Conservation (phyloP, 2,113 vertebrate genomes). For the Lophura nycthemera region DNA sequence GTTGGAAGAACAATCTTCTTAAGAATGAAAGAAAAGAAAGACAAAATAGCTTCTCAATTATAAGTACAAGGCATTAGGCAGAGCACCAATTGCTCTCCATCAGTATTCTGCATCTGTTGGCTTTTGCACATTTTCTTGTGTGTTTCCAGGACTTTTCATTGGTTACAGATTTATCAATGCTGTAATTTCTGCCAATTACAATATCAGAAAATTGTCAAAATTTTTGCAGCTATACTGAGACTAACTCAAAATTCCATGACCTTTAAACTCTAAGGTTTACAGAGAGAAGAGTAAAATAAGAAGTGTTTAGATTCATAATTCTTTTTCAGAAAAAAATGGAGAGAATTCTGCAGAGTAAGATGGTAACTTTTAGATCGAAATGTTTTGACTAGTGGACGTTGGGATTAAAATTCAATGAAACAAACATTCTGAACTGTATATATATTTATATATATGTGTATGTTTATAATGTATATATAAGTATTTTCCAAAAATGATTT, state of each 20-base stretch:
- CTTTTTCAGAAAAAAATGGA: neutral
- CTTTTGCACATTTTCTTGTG: neutral
- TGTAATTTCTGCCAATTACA: neutral
- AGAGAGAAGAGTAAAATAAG: neutral
- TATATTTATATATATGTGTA: too few relatives aligned
- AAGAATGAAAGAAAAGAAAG: conserved; percentile 44
- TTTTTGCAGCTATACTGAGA: neutral
- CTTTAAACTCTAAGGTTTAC: neutral
- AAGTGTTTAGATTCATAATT: neutral
- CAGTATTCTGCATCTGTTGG: conserved; percentile 41
- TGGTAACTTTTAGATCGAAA: neutral
- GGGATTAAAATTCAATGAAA: neutral
- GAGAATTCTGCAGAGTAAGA: neutral
- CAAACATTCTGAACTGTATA: neutral
- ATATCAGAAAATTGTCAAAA: conserved; percentile 7
- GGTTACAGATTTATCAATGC: conserved; percentile 8
- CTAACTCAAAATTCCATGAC: neutral
- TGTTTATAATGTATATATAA: too few relatives aligned
- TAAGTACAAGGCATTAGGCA: conserved; percentile 31
- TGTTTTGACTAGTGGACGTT: neutral
- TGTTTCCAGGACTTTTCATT: conserved; percentile 23
- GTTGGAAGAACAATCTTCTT: conserved; percentile 30
- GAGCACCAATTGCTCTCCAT: neutral
- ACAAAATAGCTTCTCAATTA: conserved; percentile 37
- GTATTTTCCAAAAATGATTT: neutral